A percentile compares a stretch with the other conserved stretches of the same genome.
phyloP scores from a whole-genome alignment of 2,888 invertebrate species.

The Meghimatium bilineatum region DNA sequence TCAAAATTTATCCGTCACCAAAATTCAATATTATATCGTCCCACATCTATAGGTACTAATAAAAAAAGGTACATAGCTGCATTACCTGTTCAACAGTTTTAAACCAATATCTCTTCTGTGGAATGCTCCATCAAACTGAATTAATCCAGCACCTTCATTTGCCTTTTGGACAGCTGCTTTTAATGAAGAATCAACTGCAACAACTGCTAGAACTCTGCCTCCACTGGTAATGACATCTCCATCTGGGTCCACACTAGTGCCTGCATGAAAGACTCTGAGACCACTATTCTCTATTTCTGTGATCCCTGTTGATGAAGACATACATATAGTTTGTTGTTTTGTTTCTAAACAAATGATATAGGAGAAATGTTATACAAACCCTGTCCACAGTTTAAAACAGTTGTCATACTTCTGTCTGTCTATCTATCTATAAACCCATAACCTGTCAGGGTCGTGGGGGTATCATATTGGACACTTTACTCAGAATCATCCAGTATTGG shows the following conservation, averaged over 20 bases:
- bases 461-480: too few relatives aligned
- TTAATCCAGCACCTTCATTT: constrained; percentile 83
- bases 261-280: constrained; percentile 88
- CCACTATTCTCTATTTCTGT: constrained; percentile 50
- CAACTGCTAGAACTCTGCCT: constrained; percentile 89
- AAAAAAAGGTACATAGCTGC: neutral
- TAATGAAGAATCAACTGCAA: constrained; percentile 84
- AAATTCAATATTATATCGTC: too few relatives aligned
- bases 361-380: too few relatives aligned
- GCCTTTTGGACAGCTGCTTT: constrained; percentile 86
- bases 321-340: neutral
- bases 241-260: constrained; percentile 80
- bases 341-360: too few relatives aligned
- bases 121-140: constrained; percentile 90
- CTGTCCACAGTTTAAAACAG: too few relatives aligned
- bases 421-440: too few relatives aligned
- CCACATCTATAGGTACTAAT: too few relatives aligned
- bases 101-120: constrained; percentile 91
- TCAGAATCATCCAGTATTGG: too few relatives aligned
- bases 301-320: constrained; percentile 22
- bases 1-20: too few relatives aligned
- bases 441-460: too few relatives aligned
- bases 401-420: too few relatives aligned
- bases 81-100: constrained; percentile 26
- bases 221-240: constrained; percentile 86